Base-by-base conservation (phyloP, 2,888 invertebrate species). In the Drosophila koepferae region DNA sequence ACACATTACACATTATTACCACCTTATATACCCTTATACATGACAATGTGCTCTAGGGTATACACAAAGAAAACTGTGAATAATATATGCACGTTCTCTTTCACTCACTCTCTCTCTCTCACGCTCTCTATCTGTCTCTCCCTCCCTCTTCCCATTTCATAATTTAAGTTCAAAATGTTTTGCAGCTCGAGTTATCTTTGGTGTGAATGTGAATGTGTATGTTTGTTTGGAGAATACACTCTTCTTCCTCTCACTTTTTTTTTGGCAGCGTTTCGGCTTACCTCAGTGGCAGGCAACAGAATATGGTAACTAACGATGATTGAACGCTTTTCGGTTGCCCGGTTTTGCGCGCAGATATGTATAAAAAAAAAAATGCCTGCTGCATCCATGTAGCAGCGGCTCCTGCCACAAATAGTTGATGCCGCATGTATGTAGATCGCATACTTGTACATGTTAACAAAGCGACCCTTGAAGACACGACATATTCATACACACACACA, bases 301-400 rank as follows among this genome's bases (percentile, higher is more conserved):
- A 86, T 85, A 86, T 86, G 90, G 85, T 89, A 91, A 88, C 90
- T 90, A 90, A 90, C 91, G 90, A 90, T 91, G 90, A 90, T 90
- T 90, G 90, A 90, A 89, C 91, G 90, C 83, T 90, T 90, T 89
- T 90, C 81, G 89, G 86, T 91, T 87, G 85, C 86, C 80, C 85
- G 88, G 80, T 82, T 88, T 81, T 74, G 64, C 81, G 77, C 77
- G 74, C 75, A 74, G 80, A 86, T 84, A 84, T 54, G n/a, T n/a
- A n/a, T n/a, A n/a, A 66, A 62, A 66, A 72, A 54, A 72, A 54
- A 66, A 65, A 48, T 46, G 58, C 38, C 59, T 70, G 54, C 60
- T 74, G 81, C 64, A 69, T 69, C 67, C 68, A 63, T 56, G 63
- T 61, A 68, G 73, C 71, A 65, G 20, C 36, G 55, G 10, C 66